A percentile compares a stretch with the other conserved stretches of the same genome.
These are phyloP conservation scores for Lottia scabra DNA, from an alignment of 2,888 invertebrate species.

Conservation along the genomic window DNA sequence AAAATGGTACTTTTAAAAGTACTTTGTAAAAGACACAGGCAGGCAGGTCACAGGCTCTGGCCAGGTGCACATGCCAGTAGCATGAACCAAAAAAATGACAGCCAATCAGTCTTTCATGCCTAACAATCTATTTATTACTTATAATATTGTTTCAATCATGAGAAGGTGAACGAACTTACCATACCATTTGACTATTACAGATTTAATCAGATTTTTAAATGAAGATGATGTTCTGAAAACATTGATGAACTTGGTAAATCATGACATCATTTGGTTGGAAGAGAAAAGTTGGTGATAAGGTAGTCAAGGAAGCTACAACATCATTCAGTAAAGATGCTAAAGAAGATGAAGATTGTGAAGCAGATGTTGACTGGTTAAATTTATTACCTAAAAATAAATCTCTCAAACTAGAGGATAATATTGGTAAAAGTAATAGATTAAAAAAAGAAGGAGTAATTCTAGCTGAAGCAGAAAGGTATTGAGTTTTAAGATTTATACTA, in stretches of 20 bases:
- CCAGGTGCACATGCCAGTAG: too few species aligned
- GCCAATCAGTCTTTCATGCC: too few species aligned
- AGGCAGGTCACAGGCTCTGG: too few species aligned
- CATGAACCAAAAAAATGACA: too few species aligned
- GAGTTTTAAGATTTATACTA: too few species aligned
- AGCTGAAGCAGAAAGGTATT: slow-evolving; percentile 65
- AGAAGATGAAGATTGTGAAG: slow-evolving; percentile 44
- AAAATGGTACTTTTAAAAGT: too few species aligned
- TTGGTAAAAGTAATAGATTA: slow-evolving; percentile 57
- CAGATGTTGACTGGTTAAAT: slow-evolving; percentile 60
- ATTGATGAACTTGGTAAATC: neutral
- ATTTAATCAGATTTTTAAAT: neutral
- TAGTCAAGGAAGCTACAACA: slow-evolving; percentile 41
- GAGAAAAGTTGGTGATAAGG: slow-evolving; percentile 59
- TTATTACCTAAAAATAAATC: slow-evolving; percentile 45
- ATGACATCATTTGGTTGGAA: slow-evolving; percentile 66
- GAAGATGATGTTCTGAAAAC: neutral
- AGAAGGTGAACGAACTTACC: too few species aligned
- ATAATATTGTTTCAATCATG: too few species aligned
- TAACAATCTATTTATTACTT: too few species aligned
- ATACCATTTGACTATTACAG: too few species aligned
- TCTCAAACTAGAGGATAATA: slow-evolving; percentile 60
- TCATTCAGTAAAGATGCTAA: slow-evolving; percentile 57
- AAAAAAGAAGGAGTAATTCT: slow-evolving; percentile 61
- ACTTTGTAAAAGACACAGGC: too few species aligned